phyloP scores from a whole-genome alignment of 2,797 vertebrate species.

The Coreius guichenoti region DNA sequence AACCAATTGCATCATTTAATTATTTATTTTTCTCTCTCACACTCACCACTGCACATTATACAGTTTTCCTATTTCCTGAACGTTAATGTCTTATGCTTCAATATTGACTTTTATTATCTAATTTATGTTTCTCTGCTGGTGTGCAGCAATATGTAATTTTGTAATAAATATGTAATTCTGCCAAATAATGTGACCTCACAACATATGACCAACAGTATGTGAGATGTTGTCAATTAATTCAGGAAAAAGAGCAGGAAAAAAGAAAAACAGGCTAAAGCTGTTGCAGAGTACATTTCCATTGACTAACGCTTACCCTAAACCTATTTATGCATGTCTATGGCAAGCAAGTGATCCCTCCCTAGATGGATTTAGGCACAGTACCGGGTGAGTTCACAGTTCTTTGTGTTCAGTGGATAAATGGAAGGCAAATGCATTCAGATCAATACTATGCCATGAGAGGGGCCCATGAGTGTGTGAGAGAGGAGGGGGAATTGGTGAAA shows the following conservation, averaged over 20 bases:
- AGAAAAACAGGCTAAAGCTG: constrained; percentile 25
- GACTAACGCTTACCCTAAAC: constrained; percentile 29
- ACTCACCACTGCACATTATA: constrained; percentile 1
- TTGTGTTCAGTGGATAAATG: constrained; percentile 80
- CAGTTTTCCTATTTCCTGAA: constrained; percentile 10
- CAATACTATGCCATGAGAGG: constrained; percentile 74
- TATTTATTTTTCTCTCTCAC: background rate
- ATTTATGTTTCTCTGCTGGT: constrained; percentile 11
- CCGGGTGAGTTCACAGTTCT: constrained; percentile 70
- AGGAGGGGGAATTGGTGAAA: constrained; percentile 68
- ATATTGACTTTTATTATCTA: constrained; percentile 14
- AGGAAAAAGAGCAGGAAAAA: background rate
- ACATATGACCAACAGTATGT: background rate
- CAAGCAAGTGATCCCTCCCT: constrained; percentile 16
- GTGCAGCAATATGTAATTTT: constrained; percentile 9
- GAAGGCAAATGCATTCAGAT: constrained; percentile 85
- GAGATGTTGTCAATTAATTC: constrained; percentile 20
- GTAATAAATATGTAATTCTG: too few relatives aligned
- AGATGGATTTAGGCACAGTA: constrained; percentile 63
- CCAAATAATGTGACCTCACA: constrained; percentile 15
- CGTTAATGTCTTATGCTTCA: constrained; percentile 14
- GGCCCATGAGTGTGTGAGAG: constrained; percentile 54
- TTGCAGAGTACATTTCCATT: constrained; percentile 26
- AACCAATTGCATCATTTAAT: constrained; percentile 31
- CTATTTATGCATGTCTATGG: constrained; percentile 33